Conservation (phyloP, 2,113 vertebrate genomes). For the Bos taurus region ARS-UCD2.0 NC_037335.1:56018001-56018500, state of each 20-base stretch:
- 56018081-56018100: neutral
- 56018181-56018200: neutral
- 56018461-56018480: slow-evolving; percentile 86
- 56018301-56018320: slow-evolving; percentile 49
- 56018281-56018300: neutral
- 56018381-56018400: slow-evolving; percentile 87
- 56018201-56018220: neutral
- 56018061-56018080: neutral
- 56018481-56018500: slow-evolving; percentile 87
- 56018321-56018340: slow-evolving; percentile 71
- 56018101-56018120: neutral
- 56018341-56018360: slow-evolving; percentile 82
- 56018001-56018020: neutral
- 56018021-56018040: neutral
- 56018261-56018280: neutral
- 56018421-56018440: slow-evolving; percentile 91
- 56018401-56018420: slow-evolving; percentile 87
- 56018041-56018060: neutral
- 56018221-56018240: slow-evolving; percentile 6
- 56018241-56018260: slow-evolving; percentile 48
- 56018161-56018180: slow-evolving; percentile 1
- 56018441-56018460: slow-evolving; percentile 90
- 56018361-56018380: slow-evolving; percentile 79
- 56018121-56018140: neutral
- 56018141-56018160: neutral